These are phyloP conservation scores for Cochlearius cochlearius DNA, from an alignment of 2,113 vertebrate species.

Conservation along the genomic window DNA sequence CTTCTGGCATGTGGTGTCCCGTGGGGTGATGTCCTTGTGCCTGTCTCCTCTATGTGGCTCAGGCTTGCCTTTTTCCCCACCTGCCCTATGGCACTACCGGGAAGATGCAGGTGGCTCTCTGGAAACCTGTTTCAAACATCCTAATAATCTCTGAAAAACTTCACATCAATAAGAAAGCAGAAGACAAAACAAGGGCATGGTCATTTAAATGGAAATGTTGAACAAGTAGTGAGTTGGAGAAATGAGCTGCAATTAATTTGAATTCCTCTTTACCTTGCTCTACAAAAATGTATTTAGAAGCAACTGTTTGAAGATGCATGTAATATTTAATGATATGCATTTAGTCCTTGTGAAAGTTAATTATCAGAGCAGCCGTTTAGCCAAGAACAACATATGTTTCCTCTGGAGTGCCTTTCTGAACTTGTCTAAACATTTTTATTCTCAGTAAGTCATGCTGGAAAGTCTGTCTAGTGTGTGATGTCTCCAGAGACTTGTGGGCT, in stretches of 20 bases:
- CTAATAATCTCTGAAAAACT: neutral
- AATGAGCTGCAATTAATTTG: neutral
- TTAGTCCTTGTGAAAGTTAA: constrained; percentile 34
- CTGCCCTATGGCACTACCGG: neutral
- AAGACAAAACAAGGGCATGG: neutral
- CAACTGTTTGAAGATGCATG: neutral
- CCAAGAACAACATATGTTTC: constrained; percentile 21
- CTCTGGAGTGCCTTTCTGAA: constrained; percentile 21
- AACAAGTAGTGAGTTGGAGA: neutral
- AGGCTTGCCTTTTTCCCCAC: neutral
- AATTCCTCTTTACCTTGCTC: neutral
- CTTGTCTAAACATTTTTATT: neutral
- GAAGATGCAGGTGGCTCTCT: neutral
- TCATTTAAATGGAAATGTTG: neutral
- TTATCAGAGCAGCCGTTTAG: constrained; percentile 13
- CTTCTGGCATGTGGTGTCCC: neutral
- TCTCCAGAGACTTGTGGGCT: neutral
- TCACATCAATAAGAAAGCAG: neutral
- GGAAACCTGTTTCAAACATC: neutral
- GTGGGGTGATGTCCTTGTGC: neutral
- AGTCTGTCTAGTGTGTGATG: neutral
- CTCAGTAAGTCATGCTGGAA: neutral
- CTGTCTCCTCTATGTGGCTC: rapidly evolving
- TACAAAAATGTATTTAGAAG: neutral
- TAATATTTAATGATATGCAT: neutral